Evolutionary conservation across 2,797 vertebrate species (phyloP).

Genomic region (Microcaecilia unicolor): DNA sequence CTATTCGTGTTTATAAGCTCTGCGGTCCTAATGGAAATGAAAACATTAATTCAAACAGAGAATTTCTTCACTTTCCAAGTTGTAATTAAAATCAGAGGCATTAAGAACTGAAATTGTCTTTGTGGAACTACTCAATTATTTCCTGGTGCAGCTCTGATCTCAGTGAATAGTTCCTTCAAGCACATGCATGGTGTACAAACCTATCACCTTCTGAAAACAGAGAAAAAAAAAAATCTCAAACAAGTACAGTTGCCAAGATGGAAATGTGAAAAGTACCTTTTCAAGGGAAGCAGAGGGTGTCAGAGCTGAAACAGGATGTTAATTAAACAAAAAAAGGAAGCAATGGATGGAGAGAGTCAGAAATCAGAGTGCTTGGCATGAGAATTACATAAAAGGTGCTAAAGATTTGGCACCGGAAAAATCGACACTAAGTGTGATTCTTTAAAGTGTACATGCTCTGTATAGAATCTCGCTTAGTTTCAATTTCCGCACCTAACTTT

Average conservation of each 20-base stretch:
- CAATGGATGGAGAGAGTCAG: too few species aligned
- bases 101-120: slow-evolving; percentile 55
- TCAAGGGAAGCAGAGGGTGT: background rate
- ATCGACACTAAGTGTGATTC: too few species aligned
- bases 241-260: slow-evolving; percentile 36
- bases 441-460: too few species aligned
- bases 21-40: slow-evolving; percentile 57
- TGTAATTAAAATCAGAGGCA: slow-evolving; percentile 70
- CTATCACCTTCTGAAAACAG: slow-evolving; percentile 32
- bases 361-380: too few species aligned
- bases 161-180: slow-evolving; percentile 34
- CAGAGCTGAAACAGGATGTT: too few species aligned
- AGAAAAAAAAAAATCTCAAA: slow-evolving; percentile 45
- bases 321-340: too few species aligned
- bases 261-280: slow-evolving; percentile 23
- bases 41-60: slow-evolving; percentile 62
- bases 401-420: too few species aligned
- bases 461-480: too few species aligned
- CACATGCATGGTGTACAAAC: slow-evolving; percentile 29
- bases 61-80: slow-evolving; percentile 63
- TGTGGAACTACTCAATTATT: slow-evolving; percentile 63
- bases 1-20: slow-evolving; percentile 60
- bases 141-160: slow-evolving; percentile 43
- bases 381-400: too few species aligned
- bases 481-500: too few species aligned